Evolutionary conservation across 1,140 invertebrate genomes (phyloP).

Genomic region (Antheraea mylitta): DNA sequence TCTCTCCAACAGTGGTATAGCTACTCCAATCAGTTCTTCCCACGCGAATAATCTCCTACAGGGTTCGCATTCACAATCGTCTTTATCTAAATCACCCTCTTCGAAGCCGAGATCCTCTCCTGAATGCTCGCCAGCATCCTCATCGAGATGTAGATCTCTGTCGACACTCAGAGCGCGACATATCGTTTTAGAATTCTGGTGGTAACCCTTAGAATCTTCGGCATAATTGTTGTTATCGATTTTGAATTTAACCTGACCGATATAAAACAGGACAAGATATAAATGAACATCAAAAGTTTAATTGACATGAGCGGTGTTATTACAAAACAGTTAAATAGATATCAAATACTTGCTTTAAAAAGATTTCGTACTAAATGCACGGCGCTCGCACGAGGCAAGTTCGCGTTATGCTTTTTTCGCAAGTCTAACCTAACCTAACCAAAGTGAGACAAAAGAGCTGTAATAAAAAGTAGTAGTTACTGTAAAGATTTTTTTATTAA

Average conservation of each 20-base stretch:
- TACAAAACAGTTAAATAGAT: too few species aligned
- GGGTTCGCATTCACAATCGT: slow-evolving; percentile 51
- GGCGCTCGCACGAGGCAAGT: too few species aligned
- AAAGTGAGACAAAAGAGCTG: too few species aligned
- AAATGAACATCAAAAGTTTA: too few species aligned
- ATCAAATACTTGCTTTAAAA: too few species aligned
- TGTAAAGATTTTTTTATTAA: neutral
- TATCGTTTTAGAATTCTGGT: slow-evolving; percentile 13
- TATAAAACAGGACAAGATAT: neutral
- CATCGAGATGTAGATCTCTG: slow-evolving; percentile 34
- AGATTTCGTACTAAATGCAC: too few species aligned
- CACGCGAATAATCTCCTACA: slow-evolving; percentile 51
- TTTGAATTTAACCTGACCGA: slow-evolving; percentile 49
- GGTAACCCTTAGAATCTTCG: neutral
- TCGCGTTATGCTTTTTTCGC: too few species aligned
- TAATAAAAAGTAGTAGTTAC: too few species aligned
- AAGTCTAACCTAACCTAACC: too few species aligned
- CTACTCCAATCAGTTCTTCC: slow-evolving; percentile 59
- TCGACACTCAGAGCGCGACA: slow-evolving; percentile 35
- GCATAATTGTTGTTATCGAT: slow-evolving; percentile 42
- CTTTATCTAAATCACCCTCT: slow-evolving; percentile 43
- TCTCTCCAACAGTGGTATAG: slow-evolving; percentile 55
- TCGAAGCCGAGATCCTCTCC: slow-evolving; percentile 61
- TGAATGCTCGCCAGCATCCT: slow-evolving; percentile 34
- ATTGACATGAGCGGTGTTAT: too few species aligned